Evolutionary conservation across 2,113 vertebrate genomes (phyloP).

Genomic region (Aptenodytes forsteri): DNA sequence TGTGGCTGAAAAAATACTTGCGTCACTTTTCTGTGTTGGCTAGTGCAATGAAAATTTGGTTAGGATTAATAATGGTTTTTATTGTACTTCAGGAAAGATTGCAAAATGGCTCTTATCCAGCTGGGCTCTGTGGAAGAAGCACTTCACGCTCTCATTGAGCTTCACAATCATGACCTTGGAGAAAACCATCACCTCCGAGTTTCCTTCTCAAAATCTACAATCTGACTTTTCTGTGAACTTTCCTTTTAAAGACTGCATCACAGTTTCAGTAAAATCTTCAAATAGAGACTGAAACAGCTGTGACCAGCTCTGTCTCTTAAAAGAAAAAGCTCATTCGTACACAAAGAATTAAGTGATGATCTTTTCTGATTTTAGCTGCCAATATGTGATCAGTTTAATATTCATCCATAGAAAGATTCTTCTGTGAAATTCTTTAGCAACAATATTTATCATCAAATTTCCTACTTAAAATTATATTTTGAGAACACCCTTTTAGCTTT

Average conservation of each 20-base stretch:
- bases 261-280: constrained; percentile 68
- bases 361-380: not conserved
- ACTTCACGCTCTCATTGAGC: constrained; percentile 83
- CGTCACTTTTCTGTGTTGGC: not conserved
- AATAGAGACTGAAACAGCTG: constrained; percentile 65
- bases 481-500: constrained; percentile 39
- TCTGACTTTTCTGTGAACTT: constrained; percentile 72
- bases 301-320: constrained; percentile 68
- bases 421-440: constrained; percentile 51
- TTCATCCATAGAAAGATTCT: constrained; percentile 14
- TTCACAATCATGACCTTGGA: constrained; percentile 86
- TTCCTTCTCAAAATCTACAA: constrained; percentile 84
- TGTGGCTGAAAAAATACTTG: not conserved
- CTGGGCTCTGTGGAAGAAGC: constrained; percentile 87
- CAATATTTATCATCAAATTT: constrained; percentile 23
- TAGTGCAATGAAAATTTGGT: not conserved
- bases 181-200: constrained; percentile 83
- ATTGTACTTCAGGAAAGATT: constrained; percentile 77
- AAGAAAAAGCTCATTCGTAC: constrained; percentile 35
- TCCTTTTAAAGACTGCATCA: constrained; percentile 51
- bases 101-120: constrained; percentile 86
- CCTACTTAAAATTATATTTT: constrained; percentile 39
- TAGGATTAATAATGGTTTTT: not conserved
- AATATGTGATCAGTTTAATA: constrained; percentile 2
- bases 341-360: constrained; percentile 31